These are phyloP conservation scores for Synanthedon andrenaeformis DNA, from an alignment of 2,888 invertebrate genomes.

Conservation along the genomic window DNA sequence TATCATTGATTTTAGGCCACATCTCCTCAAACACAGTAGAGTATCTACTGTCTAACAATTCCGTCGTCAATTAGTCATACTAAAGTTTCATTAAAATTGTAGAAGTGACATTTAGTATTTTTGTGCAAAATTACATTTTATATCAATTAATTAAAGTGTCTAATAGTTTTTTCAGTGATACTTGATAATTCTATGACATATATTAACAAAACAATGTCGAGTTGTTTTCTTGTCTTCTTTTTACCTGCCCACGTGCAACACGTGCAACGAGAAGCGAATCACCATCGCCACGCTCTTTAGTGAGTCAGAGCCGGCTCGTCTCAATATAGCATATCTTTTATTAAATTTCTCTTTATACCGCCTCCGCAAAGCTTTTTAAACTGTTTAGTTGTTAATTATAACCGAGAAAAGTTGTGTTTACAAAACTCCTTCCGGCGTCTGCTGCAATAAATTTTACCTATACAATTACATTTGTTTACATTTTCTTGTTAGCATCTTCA, in stretches of 20 bases:
- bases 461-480: conserved; percentile 21
- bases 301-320: conserved; percentile 14
- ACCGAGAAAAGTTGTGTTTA: conserved; percentile 35
- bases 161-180: too few relatives aligned
- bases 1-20: too few relatives aligned
- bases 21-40: too few relatives aligned
- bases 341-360: conserved; percentile 13
- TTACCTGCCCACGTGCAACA: conserved; percentile 15
- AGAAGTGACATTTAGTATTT: too few relatives aligned
- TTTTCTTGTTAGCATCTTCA: conserved; percentile 2
- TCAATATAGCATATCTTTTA: conserved; percentile 11
- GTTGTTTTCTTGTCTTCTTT: conserved; percentile 11
- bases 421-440: conserved; percentile 37
- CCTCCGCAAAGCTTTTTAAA: conserved; percentile 12
- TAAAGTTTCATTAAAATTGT: too few relatives aligned
- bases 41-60: too few relatives aligned
- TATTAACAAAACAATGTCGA: conserved; percentile 1
- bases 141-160: too few relatives aligned
- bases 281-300: conserved; percentile 3
- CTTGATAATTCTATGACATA: not conserved
- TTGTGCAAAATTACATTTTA: too few relatives aligned
- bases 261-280: conserved; percentile 10
- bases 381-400: conserved; percentile 41
- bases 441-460: conserved; percentile 34
- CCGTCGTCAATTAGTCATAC: too few relatives aligned